phyloP scores from a whole-genome alignment of 2,888 invertebrate genomes.

The Thelaira solivaga region DNA sequence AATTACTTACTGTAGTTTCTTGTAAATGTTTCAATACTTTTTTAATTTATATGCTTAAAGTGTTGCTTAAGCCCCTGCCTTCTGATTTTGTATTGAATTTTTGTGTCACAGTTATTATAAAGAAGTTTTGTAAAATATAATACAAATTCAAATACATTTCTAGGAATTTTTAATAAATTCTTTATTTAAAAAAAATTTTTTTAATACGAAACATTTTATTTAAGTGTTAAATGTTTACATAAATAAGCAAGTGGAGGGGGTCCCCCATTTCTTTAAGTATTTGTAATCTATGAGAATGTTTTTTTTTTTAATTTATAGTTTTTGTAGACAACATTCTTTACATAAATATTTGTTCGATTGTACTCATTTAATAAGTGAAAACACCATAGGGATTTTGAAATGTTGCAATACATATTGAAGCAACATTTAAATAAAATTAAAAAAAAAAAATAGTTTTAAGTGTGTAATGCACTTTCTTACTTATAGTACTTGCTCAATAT shows the following conservation, averaged over 20 bases:
- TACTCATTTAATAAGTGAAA: not conserved
- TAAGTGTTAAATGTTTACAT: slow-evolving; percentile 10
- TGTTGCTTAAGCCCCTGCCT: slow-evolving; percentile 26
- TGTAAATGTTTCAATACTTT: slow-evolving; percentile 25
- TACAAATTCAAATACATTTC: not conserved
- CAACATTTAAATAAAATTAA: not conserved
- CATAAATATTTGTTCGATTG: slow-evolving; percentile 13
- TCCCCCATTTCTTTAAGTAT: slow-evolving; percentile 22
- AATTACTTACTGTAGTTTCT: slow-evolving; percentile 15
- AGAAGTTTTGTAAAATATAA: not conserved
- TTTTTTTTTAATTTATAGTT: slow-evolving; percentile 61
- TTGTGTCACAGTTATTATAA: not conserved
- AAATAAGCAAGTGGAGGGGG: not conserved
- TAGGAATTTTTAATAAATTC: slow-evolving; percentile 7
- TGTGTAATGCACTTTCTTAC: not conserved
- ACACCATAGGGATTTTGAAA: slow-evolving; percentile 12
- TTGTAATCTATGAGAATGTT: slow-evolving; percentile 21
- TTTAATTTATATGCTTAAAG: not conserved
- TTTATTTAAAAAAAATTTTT: slow-evolving; percentile 22
- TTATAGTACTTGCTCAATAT: not conserved
- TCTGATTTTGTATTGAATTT: not conserved
- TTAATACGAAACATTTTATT: slow-evolving; percentile 6
- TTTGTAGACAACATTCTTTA: slow-evolving; percentile 40
- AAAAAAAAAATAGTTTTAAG: not conserved
- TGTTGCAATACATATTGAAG: not conserved